Percentiles rank a stretch among this genome's conserved stretches.
These are phyloP conservation scores for Nesometra sesokonis DNA, from an alignment of 35 echinoderm and acorn worm genomes.

Conservation along the genomic window DNA sequence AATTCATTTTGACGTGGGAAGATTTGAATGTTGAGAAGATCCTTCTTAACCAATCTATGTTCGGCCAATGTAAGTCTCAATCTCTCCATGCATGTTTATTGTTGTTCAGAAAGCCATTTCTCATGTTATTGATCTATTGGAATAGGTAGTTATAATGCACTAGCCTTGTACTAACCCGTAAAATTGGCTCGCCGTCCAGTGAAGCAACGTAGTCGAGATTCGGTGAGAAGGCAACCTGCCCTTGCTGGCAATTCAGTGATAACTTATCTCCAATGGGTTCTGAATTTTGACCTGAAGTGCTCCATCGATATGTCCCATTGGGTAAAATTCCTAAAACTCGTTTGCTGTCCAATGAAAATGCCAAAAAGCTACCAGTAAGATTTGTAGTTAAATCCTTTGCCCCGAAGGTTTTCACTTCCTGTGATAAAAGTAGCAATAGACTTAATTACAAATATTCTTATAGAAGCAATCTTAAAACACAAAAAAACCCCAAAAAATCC, in stretches of 20 bases:
- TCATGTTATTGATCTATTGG: no score
- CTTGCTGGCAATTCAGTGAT: constrained; percentile 35
- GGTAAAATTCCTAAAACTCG: constrained; percentile 45
- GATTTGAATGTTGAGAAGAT: no score
- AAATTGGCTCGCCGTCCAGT: not conserved
- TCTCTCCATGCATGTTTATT: no score
- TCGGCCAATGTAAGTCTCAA: no score
- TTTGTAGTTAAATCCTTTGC: not conserved
- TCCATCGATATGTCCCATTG: constrained; percentile 57
- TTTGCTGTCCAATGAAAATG: constrained; percentile 56
- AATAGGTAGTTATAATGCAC: no score
- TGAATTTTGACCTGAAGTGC: constrained; percentile 28
- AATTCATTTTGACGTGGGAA: no score
- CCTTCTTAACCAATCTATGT: no score
- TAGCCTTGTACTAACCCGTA: constrained; percentile 27
- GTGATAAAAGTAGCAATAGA: not conserved
- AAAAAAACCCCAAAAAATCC: no score
- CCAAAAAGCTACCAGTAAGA: constrained; percentile 3
- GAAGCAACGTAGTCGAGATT: constrained; percentile 44
- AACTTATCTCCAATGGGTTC: constrained; percentile 30
- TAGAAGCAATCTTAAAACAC: no score
- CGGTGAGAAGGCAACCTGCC: constrained; percentile 19
- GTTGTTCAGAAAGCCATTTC: no score
- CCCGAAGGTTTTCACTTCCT: not conserved
- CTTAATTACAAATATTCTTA: not conserved